Evolutionary conservation across 2,113 vertebrate genomes (phyloP).

Genomic region (Chiloscyllium plagiosum): DNA sequence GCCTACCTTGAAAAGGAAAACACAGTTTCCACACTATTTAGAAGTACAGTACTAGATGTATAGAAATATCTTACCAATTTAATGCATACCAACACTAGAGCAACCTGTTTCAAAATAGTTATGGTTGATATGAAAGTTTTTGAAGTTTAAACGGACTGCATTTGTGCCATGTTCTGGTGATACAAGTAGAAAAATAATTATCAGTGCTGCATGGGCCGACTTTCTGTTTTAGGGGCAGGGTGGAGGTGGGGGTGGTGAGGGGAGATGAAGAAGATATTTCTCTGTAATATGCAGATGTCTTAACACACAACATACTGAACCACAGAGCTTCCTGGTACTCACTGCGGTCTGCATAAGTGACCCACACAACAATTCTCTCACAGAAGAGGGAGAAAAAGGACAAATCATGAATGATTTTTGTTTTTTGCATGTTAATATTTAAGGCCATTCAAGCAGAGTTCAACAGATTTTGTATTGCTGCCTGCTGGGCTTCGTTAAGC

Average conservation of each 20-base stretch:
- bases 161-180: conserved; percentile 30
- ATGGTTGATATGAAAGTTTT: conserved; percentile 11
- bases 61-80: conserved; percentile 35
- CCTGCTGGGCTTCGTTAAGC: conserved; percentile 86
- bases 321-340: conserved; percentile 35
- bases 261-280: conserved; percentile 4
- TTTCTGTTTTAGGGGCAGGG: no score
- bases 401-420: conserved; percentile 37
- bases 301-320: conserved; percentile 25
- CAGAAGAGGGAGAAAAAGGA: conserved; percentile 35
- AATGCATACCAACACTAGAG: conserved; percentile 26
- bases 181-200: conserved; percentile 38
- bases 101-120: conserved; percentile 29
- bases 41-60: conserved; percentile 25
- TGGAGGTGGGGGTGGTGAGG: not conserved
- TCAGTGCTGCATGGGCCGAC: conserved; percentile 26
- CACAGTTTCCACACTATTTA: conserved; percentile 19
- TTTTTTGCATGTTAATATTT: conserved; percentile 44
- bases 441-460: conserved; percentile 79
- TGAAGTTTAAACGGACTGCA: conserved; percentile 34
- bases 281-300: conserved; percentile 28
- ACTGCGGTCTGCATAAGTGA: conserved; percentile 38
- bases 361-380: conserved; percentile 38
- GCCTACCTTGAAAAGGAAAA: not conserved
- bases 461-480: conserved; percentile 92